Base-by-base conservation (phyloP, 2,797 vertebrate species). In the Acipenser oxyrinchus region DNA sequence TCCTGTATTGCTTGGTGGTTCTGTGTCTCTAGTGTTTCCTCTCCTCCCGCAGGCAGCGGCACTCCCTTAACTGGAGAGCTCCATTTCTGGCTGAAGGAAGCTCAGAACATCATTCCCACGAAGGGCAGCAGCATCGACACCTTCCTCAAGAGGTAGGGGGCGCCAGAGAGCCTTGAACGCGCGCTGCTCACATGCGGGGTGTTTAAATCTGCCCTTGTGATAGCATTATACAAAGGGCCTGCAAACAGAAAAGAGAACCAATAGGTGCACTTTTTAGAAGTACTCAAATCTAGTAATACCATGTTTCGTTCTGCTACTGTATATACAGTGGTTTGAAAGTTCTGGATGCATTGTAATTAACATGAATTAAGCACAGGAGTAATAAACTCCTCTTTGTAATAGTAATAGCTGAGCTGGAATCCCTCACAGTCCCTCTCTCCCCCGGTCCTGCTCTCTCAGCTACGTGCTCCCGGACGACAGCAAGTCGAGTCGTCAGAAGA, bases 61-160 rank as follows among this genome's bases (percentile, higher is more conserved):
- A 77, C 87, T 67, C 95, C 94, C 7, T 82, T 86, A 52, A 94
- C 93, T 0, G 95, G 96, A 6, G 96, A 99, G 79, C 84, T 98
- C 68, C 93, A 99, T 81, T 93, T 99, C 80, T 98, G 96, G 96
- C 86, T 98, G 64, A 93, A 93, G 74, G 92, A 95, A 15, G 93
- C 94, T 13, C 91, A 91, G 65, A 87, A 90, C 76, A 90, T 99
- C 49, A 68, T 96, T 59, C 89, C 94, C 0, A 82, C 84, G 68
- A 93, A 90, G 75, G 86, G 93, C 1, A 88, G 92, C 7, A 72
- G 87, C 9, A 73, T 91, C 67, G 93, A 94, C 48, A 85, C 92
- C 13, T 97, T 87, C 4, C 82, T 98, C 64, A 94, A 91, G 78
- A 96, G 96, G 96, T 98, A 76, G 74, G 74, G 75, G 49, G 61